Evolutionary conservation across 64 coral and sea anemone species (phyloP).

Genomic region (Pachyseris speciosa): DNA sequence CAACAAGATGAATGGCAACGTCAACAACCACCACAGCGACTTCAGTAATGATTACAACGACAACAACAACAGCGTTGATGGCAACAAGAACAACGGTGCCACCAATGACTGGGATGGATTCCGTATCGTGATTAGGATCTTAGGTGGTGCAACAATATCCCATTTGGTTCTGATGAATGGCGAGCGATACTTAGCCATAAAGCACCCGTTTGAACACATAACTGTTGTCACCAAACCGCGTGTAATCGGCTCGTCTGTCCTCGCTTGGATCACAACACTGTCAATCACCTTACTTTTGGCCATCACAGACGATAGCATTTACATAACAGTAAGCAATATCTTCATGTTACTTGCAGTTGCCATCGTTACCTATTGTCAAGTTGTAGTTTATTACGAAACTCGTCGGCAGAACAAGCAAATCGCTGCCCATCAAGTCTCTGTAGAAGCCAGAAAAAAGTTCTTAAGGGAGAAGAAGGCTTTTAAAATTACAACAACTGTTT

Average conservation of each 20-base stretch:
- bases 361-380: not conserved
- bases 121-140: too few relatives aligned
- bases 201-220: not conserved
- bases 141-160: not conserved
- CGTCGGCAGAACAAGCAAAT: not conserved
- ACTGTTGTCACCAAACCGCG: not conserved
- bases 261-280: not conserved
- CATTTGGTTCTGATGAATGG: not conserved
- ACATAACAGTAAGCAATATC: not conserved
- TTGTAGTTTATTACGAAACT: not conserved
- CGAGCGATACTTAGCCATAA: not conserved
- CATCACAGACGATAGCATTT: not conserved
- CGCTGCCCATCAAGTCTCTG: not conserved
- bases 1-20: too few relatives aligned
- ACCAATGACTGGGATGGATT: too few relatives aligned
- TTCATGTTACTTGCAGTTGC: accelerated
- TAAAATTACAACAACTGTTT: not conserved
- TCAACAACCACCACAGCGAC: too few relatives aligned
- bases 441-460: not conserved
- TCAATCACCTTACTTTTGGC: not conserved
- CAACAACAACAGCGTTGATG: too few relatives aligned
- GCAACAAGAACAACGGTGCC: too few relatives aligned
- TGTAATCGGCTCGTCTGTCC: not conserved
- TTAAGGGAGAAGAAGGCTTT: not conserved
- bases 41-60: too few relatives aligned